These are phyloP conservation scores for Pseudoatta argentina DNA, from an alignment of 1,140 invertebrate genomes.

Conservation along the genomic window DNA sequence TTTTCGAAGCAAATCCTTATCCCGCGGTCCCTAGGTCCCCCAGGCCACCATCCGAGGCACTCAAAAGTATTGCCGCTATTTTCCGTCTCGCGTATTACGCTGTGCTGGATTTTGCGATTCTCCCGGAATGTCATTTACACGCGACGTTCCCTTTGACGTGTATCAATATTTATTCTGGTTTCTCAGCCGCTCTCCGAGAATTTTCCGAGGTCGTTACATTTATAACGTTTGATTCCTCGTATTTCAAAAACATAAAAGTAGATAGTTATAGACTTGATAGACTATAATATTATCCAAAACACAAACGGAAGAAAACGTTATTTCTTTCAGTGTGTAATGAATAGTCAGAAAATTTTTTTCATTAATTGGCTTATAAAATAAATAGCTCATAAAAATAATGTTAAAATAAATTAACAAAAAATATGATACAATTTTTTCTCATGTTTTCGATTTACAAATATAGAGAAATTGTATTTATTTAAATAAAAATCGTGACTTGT, in stretches of 20 bases:
- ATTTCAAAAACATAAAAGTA: slow-evolving; percentile 5
- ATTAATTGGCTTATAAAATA: not conserved
- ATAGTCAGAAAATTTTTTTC: not conserved
- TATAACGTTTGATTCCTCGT: slow-evolving; percentile 34
- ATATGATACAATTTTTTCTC: not conserved
- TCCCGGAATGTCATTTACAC: slow-evolving; percentile 80
- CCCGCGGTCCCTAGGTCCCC: slow-evolving; percentile 72
- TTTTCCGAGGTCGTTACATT: slow-evolving; percentile 30
- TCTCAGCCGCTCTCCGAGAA: slow-evolving; percentile 13
- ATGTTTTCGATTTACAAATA: not conserved
- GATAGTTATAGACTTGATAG: not conserved
- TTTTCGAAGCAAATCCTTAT: slow-evolving; percentile 83
- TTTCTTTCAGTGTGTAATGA: not conserved
- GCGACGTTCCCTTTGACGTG: slow-evolving; percentile 74
- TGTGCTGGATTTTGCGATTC: slow-evolving; percentile 68
- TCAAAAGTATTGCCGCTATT: slow-evolving; percentile 84
- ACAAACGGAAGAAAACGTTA: not conserved
- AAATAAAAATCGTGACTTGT: not conserved
- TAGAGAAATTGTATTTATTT: not conserved
- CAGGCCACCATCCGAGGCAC: slow-evolving; percentile 79
- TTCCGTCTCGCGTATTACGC: slow-evolving; percentile 74
- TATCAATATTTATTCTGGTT: slow-evolving; percentile 56
- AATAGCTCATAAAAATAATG: not conserved
- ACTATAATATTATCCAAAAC: not conserved
- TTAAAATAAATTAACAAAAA: not conserved